Evolutionary conservation across 2,888 invertebrate genomes (phyloP).

Genomic region (Dusona sp.): DNA sequence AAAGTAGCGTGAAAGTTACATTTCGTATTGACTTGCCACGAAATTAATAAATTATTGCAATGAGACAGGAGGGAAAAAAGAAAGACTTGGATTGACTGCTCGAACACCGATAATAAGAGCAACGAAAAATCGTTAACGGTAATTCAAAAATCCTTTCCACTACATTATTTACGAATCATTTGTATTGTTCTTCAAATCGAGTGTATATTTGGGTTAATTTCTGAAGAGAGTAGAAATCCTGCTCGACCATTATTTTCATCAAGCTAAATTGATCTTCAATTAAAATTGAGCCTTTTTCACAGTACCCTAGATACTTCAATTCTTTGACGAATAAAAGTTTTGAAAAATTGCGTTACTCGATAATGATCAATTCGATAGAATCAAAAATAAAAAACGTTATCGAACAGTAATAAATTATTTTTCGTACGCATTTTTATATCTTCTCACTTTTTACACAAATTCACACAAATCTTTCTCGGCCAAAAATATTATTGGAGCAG

Average conservation of each 20-base stretch:
- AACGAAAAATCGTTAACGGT: background rate
- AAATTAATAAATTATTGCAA: background rate
- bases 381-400: background rate
- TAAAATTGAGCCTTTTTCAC: background rate
- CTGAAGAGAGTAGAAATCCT: slow-evolving; percentile 8
- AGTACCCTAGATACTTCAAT: background rate
- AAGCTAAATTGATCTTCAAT: background rate
- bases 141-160: background rate
- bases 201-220: slow-evolving; percentile 20
- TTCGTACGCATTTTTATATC: background rate
- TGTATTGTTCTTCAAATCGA: background rate
- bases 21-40: background rate
- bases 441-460: background rate
- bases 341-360: background rate
- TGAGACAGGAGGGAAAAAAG: background rate
- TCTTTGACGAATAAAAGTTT: background rate
- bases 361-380: background rate
- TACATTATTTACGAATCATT: background rate
- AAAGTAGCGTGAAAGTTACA: background rate
- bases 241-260: background rate
- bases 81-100: background rate
- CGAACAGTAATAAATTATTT: background rate
- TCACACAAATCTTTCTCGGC: background rate
- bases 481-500: too few species aligned
- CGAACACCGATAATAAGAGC: background rate